phyloP scores from a whole-genome alignment of 2,888 invertebrate species.

The Protodeltote pygarga region DNA sequence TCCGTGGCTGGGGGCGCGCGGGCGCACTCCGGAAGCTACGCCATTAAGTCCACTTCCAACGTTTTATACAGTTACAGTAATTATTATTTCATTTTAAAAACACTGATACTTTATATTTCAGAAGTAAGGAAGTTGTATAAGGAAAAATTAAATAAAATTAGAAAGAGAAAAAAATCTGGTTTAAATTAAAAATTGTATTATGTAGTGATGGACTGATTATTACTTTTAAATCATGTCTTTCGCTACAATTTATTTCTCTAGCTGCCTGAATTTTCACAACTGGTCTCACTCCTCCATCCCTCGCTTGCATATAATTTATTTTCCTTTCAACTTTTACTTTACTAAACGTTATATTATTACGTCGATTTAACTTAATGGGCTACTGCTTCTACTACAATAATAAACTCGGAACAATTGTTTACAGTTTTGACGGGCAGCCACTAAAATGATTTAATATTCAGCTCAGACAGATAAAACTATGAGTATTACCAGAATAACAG shows the following conservation, averaged over 20 bases:
- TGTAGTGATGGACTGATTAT: too few relatives aligned
- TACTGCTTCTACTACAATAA: constrained; percentile 6
- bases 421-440: constrained; percentile 32
- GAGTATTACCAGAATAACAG: constrained; percentile 55
- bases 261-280: too few relatives aligned
- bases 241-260: too few relatives aligned
- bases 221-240: too few relatives aligned
- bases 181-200: too few relatives aligned
- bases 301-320: not conserved
- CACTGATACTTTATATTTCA: constrained; percentile 22
- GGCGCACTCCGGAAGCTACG: constrained; percentile 70
- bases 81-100: constrained; percentile 57
- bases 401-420: constrained; percentile 23
- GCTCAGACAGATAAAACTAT: constrained; percentile 28
- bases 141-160: not conserved
- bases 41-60: constrained; percentile 69
- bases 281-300: too few relatives aligned
- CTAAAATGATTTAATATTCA: constrained; percentile 40
- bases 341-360: too few relatives aligned
- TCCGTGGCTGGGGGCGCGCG: constrained; percentile 71
- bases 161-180: too few relatives aligned
- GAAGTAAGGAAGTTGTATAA: not conserved
- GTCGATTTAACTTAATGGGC: too few relatives aligned
- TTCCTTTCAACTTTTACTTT: too few relatives aligned
- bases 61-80: constrained; percentile 60